Percentiles rank a stretch among this genome's conserved stretches.
These are phyloP conservation scores for Sebastes wilsoni DNA, from an alignment of 2,797 vertebrate genomes.

Conservation along the genomic window DNA sequence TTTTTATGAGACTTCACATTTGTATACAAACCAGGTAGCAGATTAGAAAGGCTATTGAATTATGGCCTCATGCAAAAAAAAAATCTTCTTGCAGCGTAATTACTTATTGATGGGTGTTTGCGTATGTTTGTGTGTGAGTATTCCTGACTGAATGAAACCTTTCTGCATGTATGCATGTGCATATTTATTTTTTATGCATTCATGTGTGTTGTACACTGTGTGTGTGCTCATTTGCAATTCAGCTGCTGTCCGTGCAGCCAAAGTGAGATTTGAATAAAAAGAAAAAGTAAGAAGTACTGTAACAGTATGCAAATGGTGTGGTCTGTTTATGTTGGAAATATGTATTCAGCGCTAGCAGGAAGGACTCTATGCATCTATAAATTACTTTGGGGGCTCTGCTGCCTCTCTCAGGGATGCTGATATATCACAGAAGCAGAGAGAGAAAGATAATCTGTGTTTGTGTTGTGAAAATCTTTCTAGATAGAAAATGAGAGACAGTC, in stretches of 20 bases:
- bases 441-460: constrained; percentile 18
- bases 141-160: background rate
- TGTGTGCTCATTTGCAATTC: constrained; percentile 32
- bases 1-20: constrained; percentile 12
- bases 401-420: constrained; percentile 53
- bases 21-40: constrained; percentile 14
- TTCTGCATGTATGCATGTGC: background rate
- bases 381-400: constrained; percentile 60
- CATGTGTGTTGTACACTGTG: background rate
- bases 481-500: constrained; percentile 1
- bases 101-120: constrained; percentile 34
- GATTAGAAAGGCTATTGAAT: background rate
- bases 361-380: constrained; percentile 44
- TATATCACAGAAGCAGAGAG: constrained; percentile 39
- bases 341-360: constrained; percentile 39
- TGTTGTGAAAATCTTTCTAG: background rate
- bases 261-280: constrained; percentile 29
- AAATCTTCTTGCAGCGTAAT: background rate
- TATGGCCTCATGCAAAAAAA: background rate
- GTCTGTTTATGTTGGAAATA: constrained; percentile 42
- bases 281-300: constrained; percentile 1
- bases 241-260: background rate
- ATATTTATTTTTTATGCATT: background rate
- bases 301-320: constrained; percentile 40
- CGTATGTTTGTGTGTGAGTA: constrained; percentile 12